A percentile compares a stretch with the other conserved stretches of the same genome.
These are phyloP conservation scores for Psococerastis gibbosa DNA, from an alignment of 2,888 invertebrate genomes.

Conservation along the genomic window DNA sequence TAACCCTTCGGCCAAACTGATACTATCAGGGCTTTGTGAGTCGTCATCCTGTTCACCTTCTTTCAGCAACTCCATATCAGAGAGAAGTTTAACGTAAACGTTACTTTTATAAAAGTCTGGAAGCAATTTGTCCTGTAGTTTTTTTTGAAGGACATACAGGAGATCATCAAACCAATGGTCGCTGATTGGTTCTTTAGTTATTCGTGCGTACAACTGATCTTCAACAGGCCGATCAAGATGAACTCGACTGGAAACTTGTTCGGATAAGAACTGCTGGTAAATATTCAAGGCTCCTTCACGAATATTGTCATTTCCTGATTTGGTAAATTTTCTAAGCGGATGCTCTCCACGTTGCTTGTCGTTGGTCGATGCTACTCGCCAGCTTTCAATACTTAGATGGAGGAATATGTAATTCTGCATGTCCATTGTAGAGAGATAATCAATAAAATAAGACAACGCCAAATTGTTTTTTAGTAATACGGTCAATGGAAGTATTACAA, in stretches of 20 bases:
- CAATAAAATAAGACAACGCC: slow-evolving; percentile 56
- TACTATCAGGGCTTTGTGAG: slow-evolving; percentile 33
- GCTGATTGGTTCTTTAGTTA: slow-evolving; percentile 40
- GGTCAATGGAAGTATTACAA: slow-evolving; percentile 44
- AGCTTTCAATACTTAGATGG: slow-evolving; percentile 56
- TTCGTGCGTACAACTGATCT: slow-evolving; percentile 37
- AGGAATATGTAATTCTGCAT: slow-evolving; percentile 56
- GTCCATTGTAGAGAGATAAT: slow-evolving; percentile 49
- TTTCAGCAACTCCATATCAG: slow-evolving; percentile 48
- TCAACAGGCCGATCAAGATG: slow-evolving; percentile 40
- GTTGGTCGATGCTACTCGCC: slow-evolving; percentile 9
- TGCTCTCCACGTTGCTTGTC: slow-evolving; percentile 14
- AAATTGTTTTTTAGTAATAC: slow-evolving; percentile 57
- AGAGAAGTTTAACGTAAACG: slow-evolving; percentile 47
- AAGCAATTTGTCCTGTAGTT: slow-evolving; percentile 35
- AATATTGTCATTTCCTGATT: slow-evolving; percentile 23
- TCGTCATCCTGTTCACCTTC: slow-evolving; percentile 37
- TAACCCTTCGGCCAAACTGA: slow-evolving; percentile 28
- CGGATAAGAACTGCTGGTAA: slow-evolving; percentile 56
- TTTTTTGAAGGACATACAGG: slow-evolving; percentile 21
- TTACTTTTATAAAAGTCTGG: slow-evolving; percentile 45
- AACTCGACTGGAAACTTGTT: slow-evolving; percentile 44
- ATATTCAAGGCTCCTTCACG: slow-evolving; percentile 53
- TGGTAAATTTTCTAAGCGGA: slow-evolving; percentile 15
- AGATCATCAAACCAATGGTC: slow-evolving; percentile 73